Evolutionary conservation across 1,140 invertebrate genomes (phyloP), one percentile per base, ranked within the genome.

Genomic region (Latrodectus geometricus): DNA sequence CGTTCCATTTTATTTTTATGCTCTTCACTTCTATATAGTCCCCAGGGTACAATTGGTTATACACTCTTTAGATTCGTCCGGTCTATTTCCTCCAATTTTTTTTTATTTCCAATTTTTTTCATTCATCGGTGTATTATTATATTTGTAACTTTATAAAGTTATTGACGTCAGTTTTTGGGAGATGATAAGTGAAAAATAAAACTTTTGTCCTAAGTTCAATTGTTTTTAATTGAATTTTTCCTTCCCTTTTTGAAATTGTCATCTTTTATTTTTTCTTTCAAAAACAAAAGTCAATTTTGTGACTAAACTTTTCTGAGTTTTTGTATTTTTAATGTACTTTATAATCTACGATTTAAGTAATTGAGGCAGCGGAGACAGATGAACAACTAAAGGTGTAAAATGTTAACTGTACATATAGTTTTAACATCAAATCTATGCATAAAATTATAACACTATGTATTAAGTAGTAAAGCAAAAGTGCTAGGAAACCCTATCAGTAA

Each of bases 41-140:
- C 83, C 83, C 66, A 66, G 83, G 83, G 83, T 86, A 52, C 83
- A 74, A 86, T 86, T 86, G 83, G 83, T 86, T 70, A 86, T 86
- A 86, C 83, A 86, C 83, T 86, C 83, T 69, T 81, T 77, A 78
- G 74, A 35, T 86, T 78, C 65, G 61, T 65, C 61, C 82, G 9
- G 35, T 54, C 49, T 50, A 79, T 85, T 70, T 70, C 49, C 11
- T 76, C 17, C 8, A 2, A 8, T 77, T 68, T 70, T 21, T 65
- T 77, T 52, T 78, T 69, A 49, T 56, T 35, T 56, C 21, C 35
- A n/a, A 72, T 61, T 17, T 61, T 4, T 56, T 76, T 14, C 23
- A 50, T 9, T 77, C 52, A 15, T n/a, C 48, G 21, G 50, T 52
- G 65, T 66, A 23, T 78, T 86, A 86, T 86, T 86, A 73, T 72